Conservation (phyloP, 1,140 invertebrate species). For the Eumeta japonica region DNA sequence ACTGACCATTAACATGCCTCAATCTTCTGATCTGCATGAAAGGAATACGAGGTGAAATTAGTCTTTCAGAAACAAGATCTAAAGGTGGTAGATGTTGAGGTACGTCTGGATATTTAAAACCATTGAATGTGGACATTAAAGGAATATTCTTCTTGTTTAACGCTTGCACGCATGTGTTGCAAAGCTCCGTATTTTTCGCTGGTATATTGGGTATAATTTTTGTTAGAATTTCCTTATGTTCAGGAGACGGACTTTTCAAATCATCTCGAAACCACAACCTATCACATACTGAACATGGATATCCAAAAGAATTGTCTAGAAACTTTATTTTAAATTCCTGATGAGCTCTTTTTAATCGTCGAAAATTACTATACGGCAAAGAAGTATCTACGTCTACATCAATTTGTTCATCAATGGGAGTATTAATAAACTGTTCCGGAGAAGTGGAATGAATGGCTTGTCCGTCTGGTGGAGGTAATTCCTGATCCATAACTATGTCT, state of each 20-base stretch:
- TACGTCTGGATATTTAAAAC: conserved; percentile 16
- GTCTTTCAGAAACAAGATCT: conserved; percentile 15
- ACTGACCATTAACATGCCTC: no score
- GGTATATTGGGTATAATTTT: conserved; percentile 7
- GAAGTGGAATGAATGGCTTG: no score
- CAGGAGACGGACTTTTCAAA: conserved; percentile 10
- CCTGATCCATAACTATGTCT: no score
- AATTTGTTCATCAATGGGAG: no score
- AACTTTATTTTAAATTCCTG: conserved; percentile 9
- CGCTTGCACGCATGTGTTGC: conserved; percentile 10
- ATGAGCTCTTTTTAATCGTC: background rate
- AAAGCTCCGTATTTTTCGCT: conserved; percentile 11
- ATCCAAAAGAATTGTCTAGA: conserved; percentile 13
- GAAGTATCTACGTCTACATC: no score
- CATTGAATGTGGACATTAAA: conserved; percentile 11
- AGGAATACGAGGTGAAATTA: conserved; percentile 21
- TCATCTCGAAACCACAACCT: conserved; percentile 20
- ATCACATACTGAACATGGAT: conserved; percentile 16
- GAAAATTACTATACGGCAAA: background rate
- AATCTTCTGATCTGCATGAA: conserved; percentile 12
- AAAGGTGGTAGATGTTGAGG: conserved; percentile 12
- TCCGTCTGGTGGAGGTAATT: no score
- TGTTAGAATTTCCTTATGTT: conserved; percentile 13
- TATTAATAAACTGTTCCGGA: no score
- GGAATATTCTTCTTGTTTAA: conserved; percentile 16